Base-by-base conservation (phyloP, 2,888 invertebrate genomes). In the Scrobipalpa atriplicella region DNA sequence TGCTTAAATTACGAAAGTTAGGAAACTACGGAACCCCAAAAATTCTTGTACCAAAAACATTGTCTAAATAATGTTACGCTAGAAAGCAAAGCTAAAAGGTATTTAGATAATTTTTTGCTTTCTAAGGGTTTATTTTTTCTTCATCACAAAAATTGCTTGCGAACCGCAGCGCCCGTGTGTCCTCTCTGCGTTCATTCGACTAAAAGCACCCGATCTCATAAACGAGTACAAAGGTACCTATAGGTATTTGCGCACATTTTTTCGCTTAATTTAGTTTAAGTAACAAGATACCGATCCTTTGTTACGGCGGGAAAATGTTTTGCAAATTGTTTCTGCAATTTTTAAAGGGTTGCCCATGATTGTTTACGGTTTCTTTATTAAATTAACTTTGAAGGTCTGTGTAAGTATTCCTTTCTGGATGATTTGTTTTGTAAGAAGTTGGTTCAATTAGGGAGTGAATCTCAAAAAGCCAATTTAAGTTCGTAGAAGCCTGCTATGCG, bases 191-290 rank as follows among this genome's bases (percentile, higher is more conserved):
- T 76, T 83, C 80, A 84, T 83, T 81, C 75, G 68, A 75, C 81
- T 84, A 84, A 84, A 82, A 84, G 84, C 84, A 77, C 78, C 79
- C 80, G 78, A 81, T 83, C 79, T 80, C 77, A 73, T 77, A 78
- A 81, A 76, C 73, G 76, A 72, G 68, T 52, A 63, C 51, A 21
- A 68, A 67, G 70, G 75, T 62, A 47, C 29, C 38, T 52, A 52
- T 78, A 75, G 74, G 74, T 79, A 77, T 80, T 79, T 77, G 78
- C 79, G 76, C 77, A 72, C 75, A 78, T 78, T 81, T 78, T 81
- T 80, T 79, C 75, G 71, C 78, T 80, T 82, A 80, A 83, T 81
- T 82, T 77, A 78, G 75, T 80, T 81, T 76, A 79, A 80, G 79
- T 79, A 79, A 67, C 65, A 69, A 69, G 74, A 77, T 71, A 70